These are phyloP conservation scores for Polyploca ridens DNA, from an alignment of 2,888 invertebrate genomes.

Conservation along the genomic window DNA sequence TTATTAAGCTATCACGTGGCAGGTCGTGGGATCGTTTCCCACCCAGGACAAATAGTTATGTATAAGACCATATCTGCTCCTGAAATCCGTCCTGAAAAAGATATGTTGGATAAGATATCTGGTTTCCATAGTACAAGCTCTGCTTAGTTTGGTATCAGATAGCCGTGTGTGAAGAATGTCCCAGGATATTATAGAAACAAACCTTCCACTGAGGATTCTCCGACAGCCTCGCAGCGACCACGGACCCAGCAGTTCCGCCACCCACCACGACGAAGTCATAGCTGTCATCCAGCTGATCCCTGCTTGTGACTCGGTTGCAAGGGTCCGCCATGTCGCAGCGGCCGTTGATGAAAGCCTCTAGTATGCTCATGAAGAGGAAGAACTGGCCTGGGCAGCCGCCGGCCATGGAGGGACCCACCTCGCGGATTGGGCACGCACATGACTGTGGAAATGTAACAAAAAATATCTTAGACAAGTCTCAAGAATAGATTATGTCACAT, in stretches of 20 bases:
- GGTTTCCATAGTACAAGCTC: no score
- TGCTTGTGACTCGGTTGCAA: conserved; percentile 83
- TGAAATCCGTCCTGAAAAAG: no score
- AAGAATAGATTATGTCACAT: no score
- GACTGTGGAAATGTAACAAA: conserved; percentile 48
- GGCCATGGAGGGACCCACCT: conserved; percentile 84
- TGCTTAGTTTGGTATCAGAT: no score
- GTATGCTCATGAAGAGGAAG: conserved; percentile 86
- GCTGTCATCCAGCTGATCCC: conserved; percentile 64
- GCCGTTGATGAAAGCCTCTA: conserved; percentile 86
- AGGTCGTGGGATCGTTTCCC: no score
- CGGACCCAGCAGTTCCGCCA: conserved; percentile 87
- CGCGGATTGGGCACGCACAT: conserved; percentile 82
- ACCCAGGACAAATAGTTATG: no score
- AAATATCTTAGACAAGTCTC: no score
- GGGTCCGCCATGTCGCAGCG: conserved; percentile 85
- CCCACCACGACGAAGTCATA: conserved; percentile 89
- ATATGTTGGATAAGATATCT: no score
- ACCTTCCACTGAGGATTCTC: conserved; percentile 87
- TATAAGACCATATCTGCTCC: no score
- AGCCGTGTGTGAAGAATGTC: no score
- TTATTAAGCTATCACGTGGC: no score
- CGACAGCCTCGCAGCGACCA: conserved; percentile 86
- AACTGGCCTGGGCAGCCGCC: conserved; percentile 85
- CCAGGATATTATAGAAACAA: no score